Evolutionary conservation across 2,888 invertebrate species (phyloP).

Genomic region (Lepidocyrtoides sp.): DNA sequence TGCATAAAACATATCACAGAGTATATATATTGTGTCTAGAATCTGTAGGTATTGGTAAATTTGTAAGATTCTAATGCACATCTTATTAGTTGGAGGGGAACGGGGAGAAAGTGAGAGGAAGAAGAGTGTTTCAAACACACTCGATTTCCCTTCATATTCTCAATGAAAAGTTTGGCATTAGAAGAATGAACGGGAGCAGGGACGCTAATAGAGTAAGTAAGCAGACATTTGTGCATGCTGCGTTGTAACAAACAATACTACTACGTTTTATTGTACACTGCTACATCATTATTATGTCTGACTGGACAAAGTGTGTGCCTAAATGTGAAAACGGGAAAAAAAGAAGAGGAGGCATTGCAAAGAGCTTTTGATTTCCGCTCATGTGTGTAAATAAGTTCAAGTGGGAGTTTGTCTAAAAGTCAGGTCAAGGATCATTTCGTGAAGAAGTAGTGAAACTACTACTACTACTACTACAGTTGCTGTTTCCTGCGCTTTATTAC

Average conservation of each 20-base stretch:
- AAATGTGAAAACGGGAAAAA: not conserved
- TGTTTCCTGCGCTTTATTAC: conserved; percentile 64
- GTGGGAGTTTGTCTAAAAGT: conserved; percentile 71
- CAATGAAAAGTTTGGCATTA: conserved; percentile 60
- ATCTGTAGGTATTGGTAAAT: not conserved
- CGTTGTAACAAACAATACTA: conserved; percentile 29
- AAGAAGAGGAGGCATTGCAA: conserved; percentile 16
- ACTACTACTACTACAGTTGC: too few relatives aligned
- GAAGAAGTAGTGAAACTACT: conserved; percentile 25
- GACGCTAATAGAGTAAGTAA: conserved; percentile 7
- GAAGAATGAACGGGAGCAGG: conserved; percentile 34
- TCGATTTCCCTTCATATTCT: conserved; percentile 49
- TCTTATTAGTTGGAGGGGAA: conserved; percentile 63
- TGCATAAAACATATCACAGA: not conserved
- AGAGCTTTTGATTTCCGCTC: conserved; percentile 74
- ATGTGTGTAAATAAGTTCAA: conserved; percentile 76
- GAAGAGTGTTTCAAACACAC: conserved; percentile 47
- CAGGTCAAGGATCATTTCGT: conserved; percentile 77
- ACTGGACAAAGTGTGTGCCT: not conserved
- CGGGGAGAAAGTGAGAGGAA: conserved; percentile 15
- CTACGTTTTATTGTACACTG: not conserved
- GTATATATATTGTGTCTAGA: not conserved
- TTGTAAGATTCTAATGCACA: conserved; percentile 19
- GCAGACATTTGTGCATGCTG: conserved; percentile 3
- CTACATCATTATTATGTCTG: not conserved